A percentile compares a stretch with the other conserved stretches of the same genome.
These are phyloP conservation scores for Hippotragus niger DNA, from an alignment of 2,113 vertebrate genomes.

Conservation along the genomic window DNA sequence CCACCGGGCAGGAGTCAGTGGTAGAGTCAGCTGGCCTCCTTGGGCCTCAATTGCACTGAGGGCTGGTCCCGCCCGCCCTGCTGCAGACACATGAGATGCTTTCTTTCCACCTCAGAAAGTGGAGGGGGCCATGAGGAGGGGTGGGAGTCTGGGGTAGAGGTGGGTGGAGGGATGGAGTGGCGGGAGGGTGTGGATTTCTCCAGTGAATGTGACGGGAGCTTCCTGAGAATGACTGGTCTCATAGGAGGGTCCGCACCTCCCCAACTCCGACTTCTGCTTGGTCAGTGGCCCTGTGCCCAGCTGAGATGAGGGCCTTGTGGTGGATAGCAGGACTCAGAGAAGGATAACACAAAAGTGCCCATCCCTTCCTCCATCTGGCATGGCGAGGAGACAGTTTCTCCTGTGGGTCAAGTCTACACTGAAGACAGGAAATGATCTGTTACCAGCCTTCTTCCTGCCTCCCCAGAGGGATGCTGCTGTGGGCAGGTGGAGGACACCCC, in stretches of 20 bases:
- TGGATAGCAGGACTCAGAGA: no score
- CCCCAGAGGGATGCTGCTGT: neutral
- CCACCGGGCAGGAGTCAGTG: rapidly evolving
- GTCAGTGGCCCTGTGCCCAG: neutral
- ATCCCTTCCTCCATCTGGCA: rapidly evolving
- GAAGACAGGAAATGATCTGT: rapidly evolving
- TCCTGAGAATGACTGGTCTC: neutral
- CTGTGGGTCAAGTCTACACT: neutral
- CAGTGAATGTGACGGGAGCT: neutral
- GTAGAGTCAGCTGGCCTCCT: rapidly evolving
- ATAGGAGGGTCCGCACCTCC: rapidly evolving
- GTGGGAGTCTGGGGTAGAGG: neutral
- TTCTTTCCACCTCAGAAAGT: neutral
- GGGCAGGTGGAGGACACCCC: rapidly evolving
- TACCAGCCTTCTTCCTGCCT: neutral
- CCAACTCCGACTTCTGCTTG: neutral
- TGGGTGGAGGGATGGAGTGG: neutral
- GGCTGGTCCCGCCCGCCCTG: neutral
- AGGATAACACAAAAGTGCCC: rapidly evolving
- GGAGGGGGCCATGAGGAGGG: neutral
- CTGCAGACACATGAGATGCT: no score
- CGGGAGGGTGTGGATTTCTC: neutral
- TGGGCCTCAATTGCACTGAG: rapidly evolving
- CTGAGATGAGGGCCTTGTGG: neutral
- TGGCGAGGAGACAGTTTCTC: neutral